A percentile compares a stretch with the other conserved stretches of the same genome.
phyloP scores from a whole-genome alignment of 2,797 vertebrate genomes.

The Lerista edwardsae region DNA sequence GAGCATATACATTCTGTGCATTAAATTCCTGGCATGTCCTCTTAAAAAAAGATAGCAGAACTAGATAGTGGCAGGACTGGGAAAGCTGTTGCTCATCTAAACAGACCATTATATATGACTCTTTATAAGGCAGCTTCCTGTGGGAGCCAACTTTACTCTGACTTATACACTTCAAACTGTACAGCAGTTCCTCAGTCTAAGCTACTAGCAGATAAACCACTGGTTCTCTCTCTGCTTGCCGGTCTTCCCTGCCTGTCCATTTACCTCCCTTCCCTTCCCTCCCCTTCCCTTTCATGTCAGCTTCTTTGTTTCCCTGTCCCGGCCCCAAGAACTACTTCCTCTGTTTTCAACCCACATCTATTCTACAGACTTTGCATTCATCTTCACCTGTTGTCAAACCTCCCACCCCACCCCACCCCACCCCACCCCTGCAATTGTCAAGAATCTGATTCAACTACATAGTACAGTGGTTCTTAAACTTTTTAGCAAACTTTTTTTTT shows the following conservation, averaged over 20 bases:
- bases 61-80: not conserved
- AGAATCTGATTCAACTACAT: not conserved
- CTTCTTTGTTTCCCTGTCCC: no score
- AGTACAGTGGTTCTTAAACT: no score
- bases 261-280: no score
- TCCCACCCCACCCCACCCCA: no score
- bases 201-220: no score
- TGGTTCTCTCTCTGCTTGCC: not conserved
- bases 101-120: not conserved
- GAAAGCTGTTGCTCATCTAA: not conserved
- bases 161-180: not conserved
- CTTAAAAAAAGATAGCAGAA: not conserved
- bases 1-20: not conserved
- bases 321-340: not conserved
- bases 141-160: not conserved
- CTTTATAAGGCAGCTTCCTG: not conserved
- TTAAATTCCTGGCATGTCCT: not conserved
- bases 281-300: no score
- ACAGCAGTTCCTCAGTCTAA: no score
- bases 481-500: no score
- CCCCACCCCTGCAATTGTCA: not conserved
- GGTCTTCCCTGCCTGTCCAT: no score
- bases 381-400: not conserved
- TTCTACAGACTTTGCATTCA: not conserved
- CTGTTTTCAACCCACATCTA: not conserved